These are phyloP conservation scores for Diceros bicornis DNA, from an alignment of 2,797 vertebrate species.

Conservation along the genomic window DNA sequence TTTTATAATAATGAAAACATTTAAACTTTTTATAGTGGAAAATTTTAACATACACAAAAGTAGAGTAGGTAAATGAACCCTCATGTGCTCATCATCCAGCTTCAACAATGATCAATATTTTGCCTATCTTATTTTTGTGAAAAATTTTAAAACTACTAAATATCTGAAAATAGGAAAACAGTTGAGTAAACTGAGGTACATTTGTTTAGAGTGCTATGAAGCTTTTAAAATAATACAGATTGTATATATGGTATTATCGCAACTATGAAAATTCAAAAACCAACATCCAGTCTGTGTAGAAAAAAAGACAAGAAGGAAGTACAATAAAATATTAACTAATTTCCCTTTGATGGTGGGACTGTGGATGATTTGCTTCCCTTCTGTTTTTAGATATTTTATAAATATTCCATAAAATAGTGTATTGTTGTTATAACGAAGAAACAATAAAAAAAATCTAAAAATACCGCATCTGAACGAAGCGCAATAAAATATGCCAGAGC, in stretches of 20 bases:
- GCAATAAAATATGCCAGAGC: background rate
- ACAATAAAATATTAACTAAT: background rate
- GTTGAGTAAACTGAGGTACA: background rate
- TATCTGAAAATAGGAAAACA: background rate
- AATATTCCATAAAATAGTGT: background rate
- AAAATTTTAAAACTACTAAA: slow-evolving; percentile 13
- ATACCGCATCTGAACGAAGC: background rate
- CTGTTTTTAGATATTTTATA: slow-evolving; percentile 53
- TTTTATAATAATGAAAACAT: slow-evolving; percentile 13
- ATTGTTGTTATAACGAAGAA: background rate
- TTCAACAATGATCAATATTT: slow-evolving; percentile 58
- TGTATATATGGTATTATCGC: slow-evolving; percentile 12
- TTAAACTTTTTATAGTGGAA: slow-evolving; percentile 25
- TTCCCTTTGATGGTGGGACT: background rate
- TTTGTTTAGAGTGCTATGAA: slow-evolving; percentile 36
- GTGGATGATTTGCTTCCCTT: background rate
- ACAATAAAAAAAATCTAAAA: slow-evolving; percentile 38
- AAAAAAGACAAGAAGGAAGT: background rate
- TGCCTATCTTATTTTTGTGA: slow-evolving; percentile 51
- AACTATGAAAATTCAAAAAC: slow-evolving; percentile 33
- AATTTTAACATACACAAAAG: slow-evolving; percentile 18
- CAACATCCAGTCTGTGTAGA: background rate
- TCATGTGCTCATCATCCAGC: background rate
- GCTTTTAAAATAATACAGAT: slow-evolving; percentile 54
- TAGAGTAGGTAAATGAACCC: background rate